Evolutionary conservation across 1,140 invertebrate species (phyloP).

Genomic region (Pseudomyrmex dendroicus): DNA sequence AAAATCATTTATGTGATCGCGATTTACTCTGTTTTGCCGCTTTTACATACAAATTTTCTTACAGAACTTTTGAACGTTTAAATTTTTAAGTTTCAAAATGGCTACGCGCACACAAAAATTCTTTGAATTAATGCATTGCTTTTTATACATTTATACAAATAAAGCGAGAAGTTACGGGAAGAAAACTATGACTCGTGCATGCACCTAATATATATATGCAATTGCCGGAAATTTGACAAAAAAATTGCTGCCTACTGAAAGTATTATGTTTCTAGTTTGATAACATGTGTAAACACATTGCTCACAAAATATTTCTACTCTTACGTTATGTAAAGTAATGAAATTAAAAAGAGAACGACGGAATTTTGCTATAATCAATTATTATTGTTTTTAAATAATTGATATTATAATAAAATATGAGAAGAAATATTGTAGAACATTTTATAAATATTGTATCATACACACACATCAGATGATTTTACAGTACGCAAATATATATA

Average conservation of each 20-base stretch:
- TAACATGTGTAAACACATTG: conserved; percentile 3
- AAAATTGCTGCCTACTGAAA: conserved; percentile 22
- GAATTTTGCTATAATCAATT: conserved; percentile 50
- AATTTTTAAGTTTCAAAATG: too few species aligned
- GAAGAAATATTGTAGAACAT: conserved; percentile 32
- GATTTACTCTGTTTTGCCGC: too few species aligned
- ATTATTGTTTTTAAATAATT: conserved; percentile 13
- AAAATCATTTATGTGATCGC: too few species aligned
- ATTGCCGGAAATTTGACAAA: conserved; percentile 17
- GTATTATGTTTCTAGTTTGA: not conserved
- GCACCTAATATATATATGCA: not conserved
- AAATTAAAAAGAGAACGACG: conserved; percentile 45
- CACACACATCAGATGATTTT: conserved; percentile 42
- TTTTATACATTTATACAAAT: too few species aligned
- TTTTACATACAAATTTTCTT: too few species aligned
- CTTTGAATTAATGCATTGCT: too few species aligned
- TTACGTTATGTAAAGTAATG: conserved; percentile 35
- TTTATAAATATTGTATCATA: conserved; percentile 75
- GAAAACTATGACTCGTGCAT: not conserved
- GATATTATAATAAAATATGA: conserved; percentile 52
- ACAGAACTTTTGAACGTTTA: too few species aligned
- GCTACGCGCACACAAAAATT: too few species aligned
- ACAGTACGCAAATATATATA: conserved; percentile 36
- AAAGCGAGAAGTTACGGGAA: too few species aligned
- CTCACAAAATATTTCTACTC: conserved; percentile 39